Evolutionary conservation across 2,888 invertebrate genomes (phyloP), one percentile per base, ranked within the genome.

Genomic region (Andrena minutula): DNA sequence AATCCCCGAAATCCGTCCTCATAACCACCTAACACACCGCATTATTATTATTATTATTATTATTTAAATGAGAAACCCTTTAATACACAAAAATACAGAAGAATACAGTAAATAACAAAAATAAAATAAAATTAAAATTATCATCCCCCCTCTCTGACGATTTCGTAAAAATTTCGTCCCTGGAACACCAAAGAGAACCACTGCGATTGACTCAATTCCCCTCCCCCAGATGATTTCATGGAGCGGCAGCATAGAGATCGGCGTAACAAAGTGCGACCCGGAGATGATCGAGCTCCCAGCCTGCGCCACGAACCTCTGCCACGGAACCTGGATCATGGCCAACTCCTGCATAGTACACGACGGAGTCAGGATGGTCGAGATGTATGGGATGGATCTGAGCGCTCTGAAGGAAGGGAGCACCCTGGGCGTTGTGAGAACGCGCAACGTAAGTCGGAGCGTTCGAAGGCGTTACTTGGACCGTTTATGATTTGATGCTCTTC

Each of bases 311-410:
- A 97, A 97, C 90, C 96, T 97, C 92, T 96, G 96, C 85, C 96
- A 96, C 91, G 97, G 97, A 84, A 97, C 98, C 83, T 99, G 98
- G 99, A 96, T 98, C 68, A 97, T 99, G 97, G 97, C 98, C 2
- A 98, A 98, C 32, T 97, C 96, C 86, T 97, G 97, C 53, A 96
- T 99, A 71, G 95, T 98, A 30, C 97, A 97, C 92, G 97, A 99
- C 95, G 98, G 98, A 1, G 95, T 96, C 35, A 96, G 97, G 64
- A 94, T 98, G 75, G 95, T 97, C 49, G 98, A 98, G 93, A 96
- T 96, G 35, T 98, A 98, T 94, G 98, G 98, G 20, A 96, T 96
- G 63, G 97, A 98, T 94, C 94, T 98, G 81, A 98, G 98, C 90
- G 96, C 96, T 60, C 95, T 99, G 69, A 96, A 95, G 80, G 98